Conservation (phyloP, 2,888 invertebrate genomes). For the Sympetrum striolatum region DNA sequence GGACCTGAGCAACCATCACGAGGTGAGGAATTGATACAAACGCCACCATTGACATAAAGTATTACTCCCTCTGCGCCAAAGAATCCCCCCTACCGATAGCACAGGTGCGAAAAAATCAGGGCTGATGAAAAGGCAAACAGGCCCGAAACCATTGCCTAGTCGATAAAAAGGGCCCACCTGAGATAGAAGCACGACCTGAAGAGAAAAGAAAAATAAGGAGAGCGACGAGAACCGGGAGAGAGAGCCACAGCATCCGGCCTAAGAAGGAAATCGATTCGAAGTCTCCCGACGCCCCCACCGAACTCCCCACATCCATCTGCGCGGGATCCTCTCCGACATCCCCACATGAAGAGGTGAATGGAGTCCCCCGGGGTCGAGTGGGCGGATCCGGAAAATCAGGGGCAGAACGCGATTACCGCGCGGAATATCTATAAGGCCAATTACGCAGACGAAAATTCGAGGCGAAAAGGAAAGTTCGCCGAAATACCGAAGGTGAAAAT, state of each 20-base stretch:
- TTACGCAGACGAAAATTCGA: neutral
- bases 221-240: neutral
- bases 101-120: too few relatives aligned
- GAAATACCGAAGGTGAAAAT: neutral
- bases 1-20: too few relatives aligned
- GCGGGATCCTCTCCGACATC: neutral
- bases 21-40: too few relatives aligned
- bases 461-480: neutral
- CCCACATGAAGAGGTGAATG: neutral
- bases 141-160: too few relatives aligned
- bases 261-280: slow-evolving; percentile 1
- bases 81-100: too few relatives aligned
- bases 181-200: neutral
- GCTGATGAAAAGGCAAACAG: too few relatives aligned
- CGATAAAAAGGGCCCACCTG: neutral
- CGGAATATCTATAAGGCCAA: too few relatives aligned
- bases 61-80: too few relatives aligned
- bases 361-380: neutral
- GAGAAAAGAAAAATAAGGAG: neutral
- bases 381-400: neutral
- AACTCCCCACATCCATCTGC: neutral
- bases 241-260: slow-evolving; percentile 7
- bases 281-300: neutral
- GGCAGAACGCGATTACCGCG: too few relatives aligned
- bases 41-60: too few relatives aligned